phyloP scores from a whole-genome alignment of 2,797 vertebrate species.

The Pseudomugil gertrudae region DNA sequence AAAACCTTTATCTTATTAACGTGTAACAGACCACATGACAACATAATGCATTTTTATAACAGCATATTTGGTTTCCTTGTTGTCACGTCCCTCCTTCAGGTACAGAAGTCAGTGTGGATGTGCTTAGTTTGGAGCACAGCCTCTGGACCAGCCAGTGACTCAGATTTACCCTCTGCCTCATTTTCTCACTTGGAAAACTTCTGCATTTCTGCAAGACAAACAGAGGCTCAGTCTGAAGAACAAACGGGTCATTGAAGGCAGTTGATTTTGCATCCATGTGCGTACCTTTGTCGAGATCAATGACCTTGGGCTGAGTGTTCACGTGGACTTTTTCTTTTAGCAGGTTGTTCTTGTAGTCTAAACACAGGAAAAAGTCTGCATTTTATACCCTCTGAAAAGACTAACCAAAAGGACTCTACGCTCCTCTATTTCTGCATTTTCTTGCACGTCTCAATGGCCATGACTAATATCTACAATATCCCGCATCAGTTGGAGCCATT shows the following conservation, averaged over 20 bases:
- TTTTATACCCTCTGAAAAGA: neutral
- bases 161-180: conserved; percentile 18
- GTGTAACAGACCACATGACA: conserved; percentile 21
- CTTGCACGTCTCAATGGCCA: neutral
- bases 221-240: neutral
- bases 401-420: neutral
- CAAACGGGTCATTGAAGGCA: neutral
- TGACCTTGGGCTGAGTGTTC: conserved; percentile 84
- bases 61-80: conserved; percentile 13
- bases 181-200: conserved; percentile 74
- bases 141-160: conserved; percentile 90
- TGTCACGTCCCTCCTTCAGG: conserved; percentile 12
- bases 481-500: neutral
- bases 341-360: conserved; percentile 98
- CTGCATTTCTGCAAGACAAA: conserved; percentile 72
- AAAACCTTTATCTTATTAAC: neutral
- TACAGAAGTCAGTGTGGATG: conserved; percentile 26
- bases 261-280: neutral
- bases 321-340: conserved; percentile 88
- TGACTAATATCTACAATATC: neutral
- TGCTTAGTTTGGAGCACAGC: conserved; percentile 52
- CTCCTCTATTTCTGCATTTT: neutral
- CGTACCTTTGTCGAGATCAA: conserved; percentile 93
- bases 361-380: conserved; percentile 22
- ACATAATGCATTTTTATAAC: conserved; percentile 22